A percentile compares a stretch with the other conserved stretches of the same genome.
Conservation (phyloP, 2,888 invertebrate species). For the Atrina japonica region DNA sequence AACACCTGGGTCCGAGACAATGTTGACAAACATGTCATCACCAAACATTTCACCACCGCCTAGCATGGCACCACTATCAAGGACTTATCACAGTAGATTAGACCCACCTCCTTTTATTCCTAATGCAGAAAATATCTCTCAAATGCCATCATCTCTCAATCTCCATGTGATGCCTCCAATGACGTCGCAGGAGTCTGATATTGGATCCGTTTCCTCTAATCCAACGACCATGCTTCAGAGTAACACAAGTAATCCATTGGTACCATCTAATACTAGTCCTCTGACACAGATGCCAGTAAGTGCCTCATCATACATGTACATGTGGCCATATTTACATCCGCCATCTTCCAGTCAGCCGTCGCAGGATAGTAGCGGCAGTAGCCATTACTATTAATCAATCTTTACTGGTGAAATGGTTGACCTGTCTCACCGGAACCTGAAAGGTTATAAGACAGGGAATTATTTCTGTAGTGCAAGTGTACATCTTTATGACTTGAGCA, state of each 20-base stretch:
- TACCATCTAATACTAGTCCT: background rate
- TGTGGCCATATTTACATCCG: conserved; percentile 50
- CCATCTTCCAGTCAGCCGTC: background rate
- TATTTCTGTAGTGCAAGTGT: no score
- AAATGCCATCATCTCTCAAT: conserved; percentile 7
- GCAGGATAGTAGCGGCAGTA: no score
- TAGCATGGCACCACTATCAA: conserved; percentile 16
- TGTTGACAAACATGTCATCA: conserved; percentile 18
- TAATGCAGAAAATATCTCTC: conserved; percentile 1
- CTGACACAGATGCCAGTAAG: conserved; percentile 7
- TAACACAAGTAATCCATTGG: conserved; percentile 6
- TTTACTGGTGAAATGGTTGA: no score
- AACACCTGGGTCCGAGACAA: conserved; percentile 14
- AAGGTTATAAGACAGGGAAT: no score
- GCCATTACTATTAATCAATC: no score
- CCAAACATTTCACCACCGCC: conserved; percentile 27
- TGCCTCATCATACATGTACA: conserved; percentile 45
- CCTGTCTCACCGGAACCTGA: no score
- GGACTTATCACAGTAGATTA: conserved; percentile 16
- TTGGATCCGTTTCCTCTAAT: background rate
- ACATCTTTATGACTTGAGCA: no score
- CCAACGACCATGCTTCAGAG: background rate
- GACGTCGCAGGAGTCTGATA: conserved; percentile 20
- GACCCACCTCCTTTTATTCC: conserved; percentile 25
- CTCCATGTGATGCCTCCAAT: conserved; percentile 9